Conservation (phyloP, 2,113 vertebrate species). For the Anolis carolinensis region DNA sequence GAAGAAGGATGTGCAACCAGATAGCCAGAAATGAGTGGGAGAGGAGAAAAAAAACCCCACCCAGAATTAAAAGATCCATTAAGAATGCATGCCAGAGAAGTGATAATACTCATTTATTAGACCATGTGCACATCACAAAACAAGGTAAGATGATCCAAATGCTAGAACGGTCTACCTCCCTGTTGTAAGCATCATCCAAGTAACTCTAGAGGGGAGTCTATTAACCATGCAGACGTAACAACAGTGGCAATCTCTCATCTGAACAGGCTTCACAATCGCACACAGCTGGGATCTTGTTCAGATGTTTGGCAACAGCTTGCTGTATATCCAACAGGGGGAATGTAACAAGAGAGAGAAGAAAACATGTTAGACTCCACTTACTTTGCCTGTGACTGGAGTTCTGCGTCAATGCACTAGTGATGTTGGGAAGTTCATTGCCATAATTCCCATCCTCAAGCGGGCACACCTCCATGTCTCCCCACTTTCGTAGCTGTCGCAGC, state of each 20-base stretch:
- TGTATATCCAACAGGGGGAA: neutral
- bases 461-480: constrained; percentile 96
- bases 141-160: neutral
- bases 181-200: neutral
- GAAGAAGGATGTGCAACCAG: neutral
- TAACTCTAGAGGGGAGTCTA: neutral
- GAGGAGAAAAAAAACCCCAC: no score
- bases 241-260: neutral
- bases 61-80: neutral
- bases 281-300: fast-evolving
- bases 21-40: neutral
- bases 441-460: constrained; percentile 98
- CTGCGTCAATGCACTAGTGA: constrained; percentile 95
- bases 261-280: neutral
- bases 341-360: neutral
- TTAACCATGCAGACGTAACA: neutral
- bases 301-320: neutral
- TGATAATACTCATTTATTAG: neutral
- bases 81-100: neutral
- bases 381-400: constrained; percentile 88
- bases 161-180: neutral
- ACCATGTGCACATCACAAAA: neutral
- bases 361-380: constrained; percentile 63
- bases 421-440: constrained; percentile 94
- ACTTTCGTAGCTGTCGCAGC: constrained; percentile 94